A percentile compares a stretch with the other conserved stretches of the same genome.
phyloP scores from a whole-genome alignment of 35 echinoderm and acorn worm species.

The Lytechinus variegatus region DNA sequence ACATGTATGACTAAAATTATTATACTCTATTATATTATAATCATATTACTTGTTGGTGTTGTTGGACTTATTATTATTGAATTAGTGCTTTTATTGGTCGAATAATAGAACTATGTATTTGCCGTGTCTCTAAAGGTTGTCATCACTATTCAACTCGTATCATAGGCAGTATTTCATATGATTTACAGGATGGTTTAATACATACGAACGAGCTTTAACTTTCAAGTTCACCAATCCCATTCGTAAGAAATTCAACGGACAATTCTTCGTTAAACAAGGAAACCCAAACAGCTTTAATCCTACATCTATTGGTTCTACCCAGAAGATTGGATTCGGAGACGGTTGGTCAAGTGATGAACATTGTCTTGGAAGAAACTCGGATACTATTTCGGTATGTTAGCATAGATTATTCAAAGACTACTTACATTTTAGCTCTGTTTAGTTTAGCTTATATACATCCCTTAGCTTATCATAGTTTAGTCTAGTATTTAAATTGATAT shows the following conservation, averaged over 20 bases:
- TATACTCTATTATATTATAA: no score
- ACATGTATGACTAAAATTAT: no score
- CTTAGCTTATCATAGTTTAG: no score
- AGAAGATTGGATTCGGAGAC: constrained; percentile 53
- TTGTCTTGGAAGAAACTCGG: constrained; percentile 41
- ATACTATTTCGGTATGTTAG: constrained; percentile 19
- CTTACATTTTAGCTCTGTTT: no score
- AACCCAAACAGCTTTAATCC: constrained; percentile 47
- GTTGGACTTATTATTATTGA: no score
- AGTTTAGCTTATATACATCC: no score
- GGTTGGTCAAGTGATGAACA: constrained; percentile 42
- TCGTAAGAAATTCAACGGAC: constrained; percentile 32
- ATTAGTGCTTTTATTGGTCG: no score
- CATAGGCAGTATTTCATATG: background rate
- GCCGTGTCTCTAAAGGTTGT: no score
- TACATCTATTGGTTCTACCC: constrained; percentile 11
- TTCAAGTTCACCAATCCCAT: constrained; percentile 55
- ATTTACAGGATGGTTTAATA: constrained; percentile 61
- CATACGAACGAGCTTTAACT: constrained; percentile 47
- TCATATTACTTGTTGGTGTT: no score
- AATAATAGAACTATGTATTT: no score
- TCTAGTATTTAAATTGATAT: no score
- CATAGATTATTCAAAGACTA: background rate
- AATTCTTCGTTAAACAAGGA: constrained; percentile 38
- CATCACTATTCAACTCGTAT: background rate